Percentiles rank a stretch among this genome's conserved stretches.
These are phyloP conservation scores for Caenorhabditis sulstoni DNA, from an alignment of 2,888 invertebrate species.

Conservation along the genomic window DNA sequence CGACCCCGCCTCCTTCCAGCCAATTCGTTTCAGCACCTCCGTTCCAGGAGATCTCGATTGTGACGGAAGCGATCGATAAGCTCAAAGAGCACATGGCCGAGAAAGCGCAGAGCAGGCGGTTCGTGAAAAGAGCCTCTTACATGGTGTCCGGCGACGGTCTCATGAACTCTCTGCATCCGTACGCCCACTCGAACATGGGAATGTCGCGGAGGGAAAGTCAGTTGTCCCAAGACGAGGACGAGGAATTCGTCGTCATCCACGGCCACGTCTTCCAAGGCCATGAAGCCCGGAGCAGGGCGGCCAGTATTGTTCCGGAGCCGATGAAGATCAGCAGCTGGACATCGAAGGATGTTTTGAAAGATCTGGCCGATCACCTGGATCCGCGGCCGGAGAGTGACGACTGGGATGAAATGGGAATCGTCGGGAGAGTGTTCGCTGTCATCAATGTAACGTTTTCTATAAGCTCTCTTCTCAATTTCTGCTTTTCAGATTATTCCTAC, in stretches of 20 bases:
- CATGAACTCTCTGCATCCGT: slow-evolving; percentile 41
- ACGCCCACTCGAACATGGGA: slow-evolving; percentile 24
- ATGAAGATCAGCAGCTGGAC: slow-evolving; percentile 50
- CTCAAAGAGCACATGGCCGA: slow-evolving; percentile 50
- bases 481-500: slow-evolving; percentile 82
- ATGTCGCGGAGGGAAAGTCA: slow-evolving; percentile 27
- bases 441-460: slow-evolving; percentile 28
- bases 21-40: slow-evolving; percentile 31
- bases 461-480: background rate
- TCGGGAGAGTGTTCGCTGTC: slow-evolving; percentile 44
- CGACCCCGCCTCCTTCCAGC: no score
- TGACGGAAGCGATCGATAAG: slow-evolving; percentile 54
- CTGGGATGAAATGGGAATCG: slow-evolving; percentile 56
- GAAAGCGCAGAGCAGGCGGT: slow-evolving; percentile 26
- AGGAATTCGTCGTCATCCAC: slow-evolving; percentile 67
- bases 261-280: slow-evolving; percentile 65
- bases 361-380: slow-evolving; percentile 52
- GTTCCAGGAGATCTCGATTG: slow-evolving; percentile 47
- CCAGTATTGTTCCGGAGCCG: slow-evolving; percentile 60
- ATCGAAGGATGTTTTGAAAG: slow-evolving; percentile 29
- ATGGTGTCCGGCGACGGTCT: slow-evolving; percentile 37
- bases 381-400: slow-evolving; percentile 58
- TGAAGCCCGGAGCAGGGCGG: slow-evolving; percentile 67
- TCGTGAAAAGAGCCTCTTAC: slow-evolving; percentile 45
- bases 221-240: slow-evolving; percentile 43